Evolutionary conservation across 2,797 vertebrate species (phyloP), one percentile per base, ranked within the genome.

Genomic region (Urocyon cinereoargenteus): DNA sequence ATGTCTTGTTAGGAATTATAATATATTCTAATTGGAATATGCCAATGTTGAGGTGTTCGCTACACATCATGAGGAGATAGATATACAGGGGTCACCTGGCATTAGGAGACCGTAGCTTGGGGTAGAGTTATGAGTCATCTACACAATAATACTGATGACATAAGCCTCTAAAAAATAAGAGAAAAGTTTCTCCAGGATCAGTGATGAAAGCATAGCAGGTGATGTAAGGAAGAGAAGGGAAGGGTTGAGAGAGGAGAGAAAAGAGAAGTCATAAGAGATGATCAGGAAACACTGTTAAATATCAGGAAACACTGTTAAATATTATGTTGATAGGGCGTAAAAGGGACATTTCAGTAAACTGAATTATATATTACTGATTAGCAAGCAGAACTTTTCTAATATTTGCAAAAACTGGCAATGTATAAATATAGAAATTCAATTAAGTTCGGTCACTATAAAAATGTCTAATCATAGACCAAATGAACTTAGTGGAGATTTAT

Each of bases 391-490:
- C 7, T 75, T 57, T 57, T 68, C 53, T 88, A 51, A 70, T 28
- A 49, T 66, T 61, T 81, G 53, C 2, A 72, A 91, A 93, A 18
- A 4, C 16, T 40, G 6, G 31, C 4, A 83, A 73, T 34, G 21
- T 93, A 85, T 92, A 97, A 77, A 61, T 53, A 11, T 91, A 21
- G 28, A 86, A 92, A 85, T 21, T 79, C 14, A 78, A 57, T 22
- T 68, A 97, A 92, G 13, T 85, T 85, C 94, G 87, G 88, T 81
- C 72, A 79, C 19, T 55, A 24, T 28, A 57, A 59, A 73, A 70
- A n/a, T 1, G 14, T 31, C 89, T 96, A 86, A 97, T 97, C 83
- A 91, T 87, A 95, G 62, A 88, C 79, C 78, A 92, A 86, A 93
- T 94, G 81, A 95, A 92, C 26, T 90, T 81, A 53, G 57, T 51